Evolutionary conservation across 1,140 invertebrate species (phyloP).

Genomic region (Hylyphantes graminicola): DNA sequence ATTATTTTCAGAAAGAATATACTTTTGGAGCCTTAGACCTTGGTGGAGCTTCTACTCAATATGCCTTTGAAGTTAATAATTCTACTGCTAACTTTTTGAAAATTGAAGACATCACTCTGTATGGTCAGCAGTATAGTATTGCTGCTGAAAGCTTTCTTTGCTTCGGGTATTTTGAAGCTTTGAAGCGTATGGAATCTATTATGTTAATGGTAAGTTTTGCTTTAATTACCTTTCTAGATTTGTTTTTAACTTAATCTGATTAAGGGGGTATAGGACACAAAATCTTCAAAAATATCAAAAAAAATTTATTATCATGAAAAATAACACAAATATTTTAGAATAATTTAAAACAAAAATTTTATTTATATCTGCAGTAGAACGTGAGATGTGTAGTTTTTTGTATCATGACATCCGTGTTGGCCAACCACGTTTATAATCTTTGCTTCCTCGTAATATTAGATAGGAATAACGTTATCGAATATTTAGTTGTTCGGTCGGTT

Average conservation of each 20-base stretch:
- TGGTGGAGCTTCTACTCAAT: slow-evolving; percentile 73
- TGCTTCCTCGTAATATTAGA: too few relatives aligned
- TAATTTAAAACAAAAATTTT: too few relatives aligned
- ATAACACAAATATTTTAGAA: too few relatives aligned
- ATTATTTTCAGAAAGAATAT: slow-evolving; percentile 20
- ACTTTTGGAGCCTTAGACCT: slow-evolving; percentile 70
- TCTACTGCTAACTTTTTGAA: slow-evolving; percentile 9
- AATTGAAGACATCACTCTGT: slow-evolving; percentile 65
- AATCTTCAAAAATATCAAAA: background rate
- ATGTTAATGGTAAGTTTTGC: slow-evolving; percentile 37
- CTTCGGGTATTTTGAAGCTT: slow-evolving; percentile 70
- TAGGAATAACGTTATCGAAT: too few relatives aligned
- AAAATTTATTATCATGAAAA: too few relatives aligned
- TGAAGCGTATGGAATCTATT: slow-evolving; percentile 46
- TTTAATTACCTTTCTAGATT: background rate
- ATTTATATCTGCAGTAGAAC: too few relatives aligned
- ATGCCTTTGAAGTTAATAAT: slow-evolving; percentile 67
- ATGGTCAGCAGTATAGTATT: slow-evolving; percentile 68
- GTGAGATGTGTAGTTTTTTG: too few relatives aligned
- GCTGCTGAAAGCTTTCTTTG: slow-evolving; percentile 71
- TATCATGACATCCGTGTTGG: too few relatives aligned
- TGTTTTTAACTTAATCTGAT: background rate
- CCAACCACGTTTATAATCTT: too few relatives aligned
- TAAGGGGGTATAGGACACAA: background rate
- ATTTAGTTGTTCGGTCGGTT: too few relatives aligned